Evolutionary conservation across 2,888 invertebrate species (phyloP).

Genomic region (Lepidocyrtoides sp.): DNA sequence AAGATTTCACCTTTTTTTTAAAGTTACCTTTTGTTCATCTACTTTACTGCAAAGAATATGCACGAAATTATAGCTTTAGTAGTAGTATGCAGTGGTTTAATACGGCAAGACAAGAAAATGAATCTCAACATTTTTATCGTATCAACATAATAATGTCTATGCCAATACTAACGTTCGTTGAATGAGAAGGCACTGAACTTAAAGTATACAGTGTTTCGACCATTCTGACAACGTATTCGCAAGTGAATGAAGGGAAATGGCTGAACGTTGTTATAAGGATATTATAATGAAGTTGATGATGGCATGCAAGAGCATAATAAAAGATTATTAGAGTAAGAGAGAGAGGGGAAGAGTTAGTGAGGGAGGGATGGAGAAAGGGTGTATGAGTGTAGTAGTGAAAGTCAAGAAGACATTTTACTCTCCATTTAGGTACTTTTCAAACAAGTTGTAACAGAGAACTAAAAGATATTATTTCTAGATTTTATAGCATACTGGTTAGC

Average conservation of each 20-base stretch:
- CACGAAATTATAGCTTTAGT: background rate
- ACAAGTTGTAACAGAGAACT: background rate
- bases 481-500: no score
- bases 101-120: background rate
- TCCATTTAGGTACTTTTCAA: slow-evolving; percentile 1
- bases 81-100: background rate
- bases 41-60: slow-evolving; percentile 15
- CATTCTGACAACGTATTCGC: background rate
- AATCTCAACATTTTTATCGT: no score
- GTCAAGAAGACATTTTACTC: slow-evolving; percentile 31
- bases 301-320: slow-evolving; percentile 36
- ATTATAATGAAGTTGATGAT: slow-evolving; percentile 73
- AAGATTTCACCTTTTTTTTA: background rate
- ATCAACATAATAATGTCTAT: no score
- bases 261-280: slow-evolving; percentile 34
- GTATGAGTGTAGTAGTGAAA: slow-evolving; percentile 47
- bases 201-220: background rate
- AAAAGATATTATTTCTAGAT: no score
- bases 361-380: background rate
- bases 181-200: background rate
- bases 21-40: background rate
- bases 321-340: slow-evolving; percentile 1
- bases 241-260: slow-evolving; percentile 16
- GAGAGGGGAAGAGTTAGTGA: background rate
- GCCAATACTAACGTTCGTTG: background rate